These are phyloP conservation scores for Tetraneura akinire DNA, from an alignment of 1,140 invertebrate genomes.

Conservation along the genomic window DNA sequence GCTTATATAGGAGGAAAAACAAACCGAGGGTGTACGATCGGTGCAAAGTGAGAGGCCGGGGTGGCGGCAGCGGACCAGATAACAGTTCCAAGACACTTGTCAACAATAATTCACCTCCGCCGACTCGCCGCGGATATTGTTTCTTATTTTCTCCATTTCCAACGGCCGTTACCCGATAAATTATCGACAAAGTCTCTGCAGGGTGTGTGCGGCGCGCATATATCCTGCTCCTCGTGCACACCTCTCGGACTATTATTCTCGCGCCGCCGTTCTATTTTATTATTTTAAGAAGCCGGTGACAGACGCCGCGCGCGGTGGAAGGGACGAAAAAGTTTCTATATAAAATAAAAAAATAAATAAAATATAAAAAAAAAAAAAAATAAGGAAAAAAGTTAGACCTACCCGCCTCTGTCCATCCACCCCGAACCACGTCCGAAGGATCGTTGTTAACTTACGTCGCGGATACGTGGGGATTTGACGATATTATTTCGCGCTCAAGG, in stretches of 20 bases:
- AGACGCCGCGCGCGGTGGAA: background rate
- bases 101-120: slow-evolving; percentile 48
- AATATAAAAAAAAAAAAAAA: no score
- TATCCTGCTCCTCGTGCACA: background rate
- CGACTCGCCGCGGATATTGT: slow-evolving; percentile 46
- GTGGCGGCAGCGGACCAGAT: no score
- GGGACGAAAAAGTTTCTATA: slow-evolving; percentile 25
- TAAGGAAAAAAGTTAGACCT: slow-evolving; percentile 1
- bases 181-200: slow-evolving; percentile 32
- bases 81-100: slow-evolving; percentile 44
- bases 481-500: slow-evolving; percentile 43
- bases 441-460: slow-evolving; percentile 31
- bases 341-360: no score
- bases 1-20: slow-evolving; percentile 4
- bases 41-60: no score
- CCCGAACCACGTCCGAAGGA: no score
- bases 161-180: slow-evolving; percentile 44
- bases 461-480: slow-evolving; percentile 27
- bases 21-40: no score
- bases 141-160: slow-evolving; percentile 47
- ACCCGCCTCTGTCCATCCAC: background rate
- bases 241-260: slow-evolving; percentile 9
- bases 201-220: background rate
- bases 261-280: slow-evolving; percentile 35
- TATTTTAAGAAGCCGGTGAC: background rate